These are phyloP conservation scores for Ceramica pisi DNA, from an alignment of 2,888 invertebrate genomes.

Conservation along the genomic window DNA sequence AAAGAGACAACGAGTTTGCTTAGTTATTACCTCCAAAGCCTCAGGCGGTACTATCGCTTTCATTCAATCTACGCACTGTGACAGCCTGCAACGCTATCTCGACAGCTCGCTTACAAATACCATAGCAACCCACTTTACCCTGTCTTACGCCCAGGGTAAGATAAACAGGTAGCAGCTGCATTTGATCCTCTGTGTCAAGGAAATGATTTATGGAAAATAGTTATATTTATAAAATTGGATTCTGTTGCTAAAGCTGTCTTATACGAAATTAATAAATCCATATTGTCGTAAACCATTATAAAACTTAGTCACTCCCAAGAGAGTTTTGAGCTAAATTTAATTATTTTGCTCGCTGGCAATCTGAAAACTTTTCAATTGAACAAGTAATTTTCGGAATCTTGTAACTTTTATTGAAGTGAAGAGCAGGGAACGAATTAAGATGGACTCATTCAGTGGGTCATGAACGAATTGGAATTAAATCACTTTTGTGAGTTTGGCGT, in stretches of 20 bases:
- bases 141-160: slow-evolving; percentile 35
- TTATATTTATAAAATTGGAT: not conserved
- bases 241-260: slow-evolving; percentile 12
- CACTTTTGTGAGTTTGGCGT: slow-evolving; percentile 68
- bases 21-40: slow-evolving; percentile 21
- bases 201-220: slow-evolving; percentile 4
- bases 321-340: slow-evolving; percentile 71
- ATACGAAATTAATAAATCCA: slow-evolving; percentile 60
- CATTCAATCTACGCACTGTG: slow-evolving; percentile 48
- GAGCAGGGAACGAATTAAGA: slow-evolving; percentile 68
- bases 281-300: slow-evolving; percentile 63
- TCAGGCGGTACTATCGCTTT: slow-evolving; percentile 41
- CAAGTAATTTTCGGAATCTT: slow-evolving; percentile 71
- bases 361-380: slow-evolving; percentile 73
- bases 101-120: slow-evolving; percentile 55
- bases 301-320: slow-evolving; percentile 61
- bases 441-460: slow-evolving; percentile 68
- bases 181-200: slow-evolving; percentile 19
- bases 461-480: slow-evolving; percentile 71
- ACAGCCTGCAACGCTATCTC: slow-evolving; percentile 54
- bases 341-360: slow-evolving; percentile 72
- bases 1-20: slow-evolving; percentile 17
- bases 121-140: slow-evolving; percentile 54
- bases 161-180: slow-evolving; percentile 41
- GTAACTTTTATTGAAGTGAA: slow-evolving; percentile 71